These are phyloP conservation scores for Adela reaumurella DNA, from an alignment of 2,888 invertebrate species.

Conservation along the genomic window DNA sequence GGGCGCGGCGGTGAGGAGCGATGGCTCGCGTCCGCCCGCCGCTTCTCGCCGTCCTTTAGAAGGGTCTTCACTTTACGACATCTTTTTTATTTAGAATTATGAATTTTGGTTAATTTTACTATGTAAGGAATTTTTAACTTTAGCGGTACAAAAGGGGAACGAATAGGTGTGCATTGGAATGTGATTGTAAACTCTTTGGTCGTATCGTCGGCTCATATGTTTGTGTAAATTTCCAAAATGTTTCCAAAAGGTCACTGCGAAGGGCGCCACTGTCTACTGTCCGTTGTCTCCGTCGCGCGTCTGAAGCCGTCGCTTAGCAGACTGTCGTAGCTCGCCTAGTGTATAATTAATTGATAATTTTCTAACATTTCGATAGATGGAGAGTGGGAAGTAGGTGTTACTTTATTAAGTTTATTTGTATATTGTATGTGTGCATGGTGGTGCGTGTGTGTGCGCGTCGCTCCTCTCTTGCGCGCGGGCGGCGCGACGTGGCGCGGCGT, in stretches of 20 bases:
- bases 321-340: not conserved
- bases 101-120: conserved; percentile 56
- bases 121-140: conserved; percentile 45
- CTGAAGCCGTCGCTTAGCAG: not conserved
- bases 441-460: not conserved
- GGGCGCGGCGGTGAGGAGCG: conserved; percentile 16
- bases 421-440: conserved; percentile 15
- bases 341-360: not conserved
- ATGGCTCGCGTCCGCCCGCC: no score
- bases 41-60: conserved; percentile 13
- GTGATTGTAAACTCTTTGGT: conserved; percentile 34
- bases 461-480: no score
- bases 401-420: not conserved
- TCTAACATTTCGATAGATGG: not conserved
- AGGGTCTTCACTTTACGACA: conserved; percentile 3
- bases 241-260: not conserved
- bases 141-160: conserved; percentile 46
- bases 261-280: not conserved
- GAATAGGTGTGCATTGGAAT: conserved; percentile 46
- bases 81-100: conserved; percentile 48
- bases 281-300: not conserved
- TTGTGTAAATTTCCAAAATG: conserved; percentile 25
- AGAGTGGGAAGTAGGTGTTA: not conserved
- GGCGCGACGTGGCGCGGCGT: conserved; percentile 4
- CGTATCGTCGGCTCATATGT: conserved; percentile 32